Evolutionary conservation across 2,113 vertebrate genomes (phyloP), one percentile per base, ranked within the genome.

Genomic region (Pygoscelis antarcticus): DNA sequence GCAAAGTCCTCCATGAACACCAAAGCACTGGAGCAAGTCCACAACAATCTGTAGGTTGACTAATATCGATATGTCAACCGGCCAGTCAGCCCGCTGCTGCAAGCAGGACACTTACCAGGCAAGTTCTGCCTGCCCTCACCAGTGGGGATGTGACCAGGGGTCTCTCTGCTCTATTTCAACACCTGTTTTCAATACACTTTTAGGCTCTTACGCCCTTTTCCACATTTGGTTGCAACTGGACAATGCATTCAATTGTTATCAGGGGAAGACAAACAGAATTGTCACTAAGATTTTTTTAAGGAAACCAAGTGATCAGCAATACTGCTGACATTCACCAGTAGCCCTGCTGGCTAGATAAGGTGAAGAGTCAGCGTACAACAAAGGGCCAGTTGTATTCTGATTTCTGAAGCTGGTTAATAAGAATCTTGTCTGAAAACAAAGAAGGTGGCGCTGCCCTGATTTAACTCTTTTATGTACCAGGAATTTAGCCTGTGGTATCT

Each of bases 141-240:
- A 57, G 11, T 6, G 6, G 5, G 3, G 4, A 4, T 10, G 12
- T 6, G n/a, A 64, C 5, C n/a, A 47, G 34, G 17, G 3, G 27
- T 69, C 9, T 68, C 34, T 72, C 27, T 70, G 16, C 27, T 76
- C 23, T 38, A 1, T 68, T 83, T 69, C n/a, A 54, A 81, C 15
- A 86, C 13, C 7, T 10, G 7, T 49, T 89, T 82, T 77, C 51
- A 91, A 40, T 9, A 61, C 2, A 51, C n/a, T n/a, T 80, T 25
- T 38, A 86, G n/a, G 26, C 6, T 25, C 6, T 69, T 52, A 55
- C 4, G 16, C 20, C 8, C 3, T 60, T n/a, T 76, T 42, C 44
- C 36, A 27, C 34, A 22, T 44, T 69, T 44, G 16, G 10, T 72
- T 76, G 40, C 52, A 92, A 54, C 2, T 21, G 17, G 27, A 15